Evolutionary conservation across 2,888 invertebrate genomes (phyloP), one percentile per base, ranked within the genome.

Genomic region (Xylocampa areola): DNA sequence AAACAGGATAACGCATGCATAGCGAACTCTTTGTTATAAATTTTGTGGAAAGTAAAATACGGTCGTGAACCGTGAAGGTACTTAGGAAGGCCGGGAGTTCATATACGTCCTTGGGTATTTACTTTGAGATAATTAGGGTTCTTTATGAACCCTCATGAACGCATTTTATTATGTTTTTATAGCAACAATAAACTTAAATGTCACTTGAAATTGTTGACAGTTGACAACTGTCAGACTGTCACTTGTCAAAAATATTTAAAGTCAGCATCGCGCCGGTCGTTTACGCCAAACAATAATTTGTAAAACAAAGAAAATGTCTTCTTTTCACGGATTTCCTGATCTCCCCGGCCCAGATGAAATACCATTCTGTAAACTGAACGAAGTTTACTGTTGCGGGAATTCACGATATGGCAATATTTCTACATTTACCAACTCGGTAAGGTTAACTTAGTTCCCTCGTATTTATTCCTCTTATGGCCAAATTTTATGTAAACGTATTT

Each of bases 341-440:
- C 80, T 95, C 36, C 94, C 95, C 29, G 84, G 89, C 0, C 82
- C 90, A 33, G 95, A 94, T 0, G 95, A 95, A 70, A 89, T 95
- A 10, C 91, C 95, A 10, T 83, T 95, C 53, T 96, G 96, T 82
- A 96, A 96, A 90, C 88, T 95, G 58, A 95, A 96, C 68, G 96
- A 96, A 54, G 92, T 94, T 23, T 92, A 95, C 50, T 96, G 96
- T 68, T 94, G 94, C 37, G 94, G 94, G 53, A 95, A 95, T 47
- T 87, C 90, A 59, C 91, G 94, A 29, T 94, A 94, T 81, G 95
- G 95, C 36, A 95, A 94, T 80, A 87, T 95, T 66, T 86, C 91
- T 21, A 91, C 94, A 27, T 95, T 95, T 80, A 95, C 95, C 1
- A 94, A 94, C 74, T 79, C 95, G 76, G 96, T 95, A 94, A 94